phyloP scores from a whole-genome alignment of 2,888 invertebrate species.

The Tachystola acroxantha region DNA sequence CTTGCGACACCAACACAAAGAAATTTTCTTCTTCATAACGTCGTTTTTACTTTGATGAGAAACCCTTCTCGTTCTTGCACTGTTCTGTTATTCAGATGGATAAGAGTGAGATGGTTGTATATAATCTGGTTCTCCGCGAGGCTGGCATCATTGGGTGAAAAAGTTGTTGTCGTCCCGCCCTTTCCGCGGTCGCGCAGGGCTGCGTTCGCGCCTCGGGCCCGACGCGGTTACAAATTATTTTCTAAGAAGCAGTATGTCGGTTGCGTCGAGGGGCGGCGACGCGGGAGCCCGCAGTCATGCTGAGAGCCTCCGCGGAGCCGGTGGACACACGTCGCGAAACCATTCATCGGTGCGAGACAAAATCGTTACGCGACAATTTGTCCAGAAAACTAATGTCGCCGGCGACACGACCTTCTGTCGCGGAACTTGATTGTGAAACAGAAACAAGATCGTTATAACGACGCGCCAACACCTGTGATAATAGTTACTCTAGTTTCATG shows the following conservation, averaged over 20 bases:
- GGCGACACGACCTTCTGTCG: constrained; percentile 26
- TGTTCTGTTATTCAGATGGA: constrained; percentile 6
- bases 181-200: constrained; percentile 49
- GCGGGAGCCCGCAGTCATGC: constrained; percentile 77
- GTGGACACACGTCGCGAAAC: constrained; percentile 71
- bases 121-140: constrained; percentile 21
- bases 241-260: constrained; percentile 73
- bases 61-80: constrained; percentile 25
- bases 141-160: constrained; percentile 61
- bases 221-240: constrained; percentile 52
- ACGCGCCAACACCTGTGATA: constrained; percentile 64
- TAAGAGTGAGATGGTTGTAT: constrained; percentile 38
- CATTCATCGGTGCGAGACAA: constrained; percentile 61
- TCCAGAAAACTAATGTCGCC: constrained; percentile 51
- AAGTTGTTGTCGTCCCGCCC: constrained; percentile 64
- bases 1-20: constrained; percentile 71
- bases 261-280: constrained; percentile 68
- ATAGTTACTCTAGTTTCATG: constrained; percentile 47
- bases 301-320: constrained; percentile 72
- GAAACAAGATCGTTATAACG: constrained; percentile 55
- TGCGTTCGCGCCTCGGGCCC: constrained; percentile 58
- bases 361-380: constrained; percentile 58
- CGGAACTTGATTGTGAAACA: constrained; percentile 34
- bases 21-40: constrained; percentile 60
- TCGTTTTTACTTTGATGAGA: constrained; percentile 20